Percentiles rank a stretch among this genome's conserved stretches.
phyloP scores from a whole-genome alignment of 2,797 vertebrate species.

The Eutrigla gurnardus region DNA sequence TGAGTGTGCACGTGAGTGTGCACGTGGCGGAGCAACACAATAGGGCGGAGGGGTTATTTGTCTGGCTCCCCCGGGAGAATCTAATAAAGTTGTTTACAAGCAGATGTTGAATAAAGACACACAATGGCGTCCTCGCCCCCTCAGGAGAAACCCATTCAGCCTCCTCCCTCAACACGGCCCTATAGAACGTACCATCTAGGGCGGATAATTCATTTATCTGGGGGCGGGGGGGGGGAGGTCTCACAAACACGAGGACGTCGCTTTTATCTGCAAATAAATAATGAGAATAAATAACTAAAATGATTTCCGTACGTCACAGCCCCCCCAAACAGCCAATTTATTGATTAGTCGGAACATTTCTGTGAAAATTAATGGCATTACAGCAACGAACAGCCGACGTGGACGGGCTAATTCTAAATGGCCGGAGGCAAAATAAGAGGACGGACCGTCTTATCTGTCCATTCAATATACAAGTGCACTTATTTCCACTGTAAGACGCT shows the following conservation, averaged over 20 bases:
- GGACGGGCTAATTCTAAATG: not conserved
- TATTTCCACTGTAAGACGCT: not conserved
- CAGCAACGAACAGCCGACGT: not conserved
- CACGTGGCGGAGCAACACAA: conserved; percentile 35
- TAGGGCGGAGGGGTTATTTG: conserved; percentile 48
- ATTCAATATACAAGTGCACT: not conserved
- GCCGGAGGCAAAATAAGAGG: not conserved
- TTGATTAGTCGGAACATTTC: not conserved
- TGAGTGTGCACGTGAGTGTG: not conserved
- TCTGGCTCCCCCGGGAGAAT: conserved; percentile 36
- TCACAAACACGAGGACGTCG: not conserved
- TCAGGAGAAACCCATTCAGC: conserved; percentile 43
- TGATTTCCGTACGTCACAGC: no score
- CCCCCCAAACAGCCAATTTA: not conserved
- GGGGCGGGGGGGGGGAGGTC: conserved; percentile 8
- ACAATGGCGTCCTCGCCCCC: conserved; percentile 34
- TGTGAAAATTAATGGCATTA: not conserved
- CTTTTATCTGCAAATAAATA: not conserved
- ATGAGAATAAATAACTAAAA: no score
- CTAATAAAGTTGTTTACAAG: conserved; percentile 77
- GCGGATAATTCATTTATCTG: conserved; percentile 69
- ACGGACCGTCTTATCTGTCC: not conserved
- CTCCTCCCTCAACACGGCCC: conserved; percentile 16
- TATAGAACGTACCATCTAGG: conserved; percentile 73
- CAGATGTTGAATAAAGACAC: conserved; percentile 63